Evolutionary conservation across 2,888 invertebrate genomes (phyloP), one percentile per base, ranked within the genome.

Genomic region (Nematopogon swammerdamellus): DNA sequence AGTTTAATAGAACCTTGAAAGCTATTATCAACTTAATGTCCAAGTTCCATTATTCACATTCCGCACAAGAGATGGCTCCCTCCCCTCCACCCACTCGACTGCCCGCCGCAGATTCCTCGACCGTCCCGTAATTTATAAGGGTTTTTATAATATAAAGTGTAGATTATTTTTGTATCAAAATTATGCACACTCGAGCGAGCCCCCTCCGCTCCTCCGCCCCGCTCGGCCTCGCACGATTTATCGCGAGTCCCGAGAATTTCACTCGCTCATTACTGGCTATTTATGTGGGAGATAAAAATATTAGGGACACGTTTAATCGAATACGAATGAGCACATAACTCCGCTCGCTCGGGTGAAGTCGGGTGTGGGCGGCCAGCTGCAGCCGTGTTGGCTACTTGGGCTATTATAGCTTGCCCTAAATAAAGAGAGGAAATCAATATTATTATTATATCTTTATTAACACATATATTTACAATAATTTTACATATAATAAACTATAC

Each of bases 241-340:
- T 68, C 68, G 68, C 65, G 64, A 60, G 63, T 64, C 60, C 61
- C 65, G 75, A 74, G 72, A 76, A 75, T 75, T 70, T 68, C 60
- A 67, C 62, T 56, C 63, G 59, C 77, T 79, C 79, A 77, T 79
- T 79, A 77, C 71, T 58, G 67, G 55, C 73, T 77, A 77, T 79
- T 79, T 79, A 77, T 77, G 76, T 67, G 70, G 60, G 63, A 77
- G 77, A 79, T 79, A 79, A 79, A 77, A 79, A 77, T 79, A 76
- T 77, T 76, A 75, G 77, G 79, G 77, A 73, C 73, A 72, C 64
- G 57, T 67, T 70, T 72, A 74, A 77, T 77, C 77, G 76, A 63
- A 62, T 70, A 71, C 67, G 74, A 71, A 74, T 76, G 76, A 73
- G 65, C 69, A 67, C 60, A 63, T 42, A 43, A 4, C 25, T 6